These are phyloP conservation scores for Drosophila ironensis DNA, from an alignment of 1,140 invertebrate species.

Conservation along the genomic window DNA sequence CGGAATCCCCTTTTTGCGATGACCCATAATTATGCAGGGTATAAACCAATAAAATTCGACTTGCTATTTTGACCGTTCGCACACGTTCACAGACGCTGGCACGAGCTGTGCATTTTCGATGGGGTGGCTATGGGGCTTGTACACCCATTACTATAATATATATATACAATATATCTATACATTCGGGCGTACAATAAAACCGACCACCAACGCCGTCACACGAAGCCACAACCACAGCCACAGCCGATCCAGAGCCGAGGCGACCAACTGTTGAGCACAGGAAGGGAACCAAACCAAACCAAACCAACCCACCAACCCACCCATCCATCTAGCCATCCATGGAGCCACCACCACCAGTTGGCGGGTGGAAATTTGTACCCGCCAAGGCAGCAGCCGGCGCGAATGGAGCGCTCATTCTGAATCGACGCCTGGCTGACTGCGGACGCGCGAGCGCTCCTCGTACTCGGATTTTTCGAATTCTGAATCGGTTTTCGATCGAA, in stretches of 20 bases:
- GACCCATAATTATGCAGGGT: background rate
- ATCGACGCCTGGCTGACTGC: conserved; percentile 61
- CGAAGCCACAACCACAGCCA: conserved; percentile 11
- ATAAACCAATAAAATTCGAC: conserved; percentile 38
- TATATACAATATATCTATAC: background rate
- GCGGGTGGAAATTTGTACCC: conserved; percentile 1
- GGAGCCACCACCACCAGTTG: too few relatives aligned
- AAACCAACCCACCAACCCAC: conserved; percentile 1
- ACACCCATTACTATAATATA: background rate
- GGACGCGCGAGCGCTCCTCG: conserved; percentile 50
- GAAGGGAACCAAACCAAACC: conserved; percentile 7
- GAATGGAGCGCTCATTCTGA: conserved; percentile 47
- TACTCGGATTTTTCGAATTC: background rate
- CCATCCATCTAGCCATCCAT: conserved; percentile 1
- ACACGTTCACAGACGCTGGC: conserved; percentile 26
- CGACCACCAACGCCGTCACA: conserved; percentile 38
- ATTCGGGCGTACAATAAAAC: too few relatives aligned
- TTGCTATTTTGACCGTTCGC: conserved; percentile 16
- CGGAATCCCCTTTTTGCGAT: background rate
- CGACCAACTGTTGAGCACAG: conserved; percentile 57
- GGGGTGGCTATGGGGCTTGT: conserved; percentile 2
- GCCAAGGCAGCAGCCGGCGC: conserved; percentile 13
- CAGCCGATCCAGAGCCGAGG: conserved; percentile 26
- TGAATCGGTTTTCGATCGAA: background rate
- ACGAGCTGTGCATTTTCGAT: conserved; percentile 49